Evolutionary conservation across 1,140 invertebrate species (phyloP).

Genomic region (Vanessa tameamea): DNA sequence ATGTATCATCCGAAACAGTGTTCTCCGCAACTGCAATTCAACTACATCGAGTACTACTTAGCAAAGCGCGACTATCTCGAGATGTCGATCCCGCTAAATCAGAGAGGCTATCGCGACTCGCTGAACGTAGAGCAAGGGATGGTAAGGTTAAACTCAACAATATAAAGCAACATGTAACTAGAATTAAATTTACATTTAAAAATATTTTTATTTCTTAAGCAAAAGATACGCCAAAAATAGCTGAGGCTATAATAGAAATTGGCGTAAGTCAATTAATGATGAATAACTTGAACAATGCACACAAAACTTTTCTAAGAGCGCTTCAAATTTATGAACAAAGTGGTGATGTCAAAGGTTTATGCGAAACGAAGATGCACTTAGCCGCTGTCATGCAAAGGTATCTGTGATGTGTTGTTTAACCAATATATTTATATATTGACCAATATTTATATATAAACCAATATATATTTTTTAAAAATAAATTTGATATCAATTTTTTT

Average conservation of each 20-base stretch:
- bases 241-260: conserved; percentile 76
- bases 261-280: conserved; percentile 76
- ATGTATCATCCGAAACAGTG: conserved; percentile 53
- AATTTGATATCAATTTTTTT: no score
- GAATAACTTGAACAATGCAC: conserved; percentile 73
- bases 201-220: conserved; percentile 52
- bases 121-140: conserved; percentile 78
- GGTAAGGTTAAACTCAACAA: conserved; percentile 50
- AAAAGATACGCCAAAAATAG: conserved; percentile 65
- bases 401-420: not conserved
- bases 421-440: no score
- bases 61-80: conserved; percentile 58
- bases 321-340: conserved; percentile 66
- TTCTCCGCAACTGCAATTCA: conserved; percentile 77
- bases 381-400: conserved; percentile 74
- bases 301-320: conserved; percentile 74
- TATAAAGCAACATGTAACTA: not conserved
- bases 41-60: conserved; percentile 74
- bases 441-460: no score
- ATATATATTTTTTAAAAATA: no score
- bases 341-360: conserved; percentile 70
- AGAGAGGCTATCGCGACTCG: conserved; percentile 72
- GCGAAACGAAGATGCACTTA: conserved; percentile 76
- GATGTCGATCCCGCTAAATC: conserved; percentile 66
- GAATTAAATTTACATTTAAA: not conserved